Evolutionary conservation across 53 echinoderm and acorn worm genomes (phyloP).

Genomic region (Paracentrotus lividus): DNA sequence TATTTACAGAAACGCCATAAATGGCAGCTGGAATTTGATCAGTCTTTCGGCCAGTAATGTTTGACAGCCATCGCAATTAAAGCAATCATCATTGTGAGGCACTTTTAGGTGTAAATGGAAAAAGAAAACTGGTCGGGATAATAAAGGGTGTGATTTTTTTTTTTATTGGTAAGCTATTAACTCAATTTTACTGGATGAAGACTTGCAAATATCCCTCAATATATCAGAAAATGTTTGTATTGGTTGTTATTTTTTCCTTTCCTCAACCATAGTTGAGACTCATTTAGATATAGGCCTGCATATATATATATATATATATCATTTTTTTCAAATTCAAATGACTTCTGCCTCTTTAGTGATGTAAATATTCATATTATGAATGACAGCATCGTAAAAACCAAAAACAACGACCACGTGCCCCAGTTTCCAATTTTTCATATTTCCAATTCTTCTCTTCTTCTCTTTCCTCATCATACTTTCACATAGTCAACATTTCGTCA

Average conservation of each 20-base stretch:
- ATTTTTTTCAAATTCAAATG: background rate
- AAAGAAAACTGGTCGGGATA: background rate
- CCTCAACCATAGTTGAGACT: background rate
- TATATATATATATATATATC: background rate
- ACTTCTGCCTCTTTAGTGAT: background rate
- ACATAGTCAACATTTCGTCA: background rate
- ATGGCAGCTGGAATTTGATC: conserved; percentile 71
- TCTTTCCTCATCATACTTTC: background rate
- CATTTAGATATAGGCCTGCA: background rate
- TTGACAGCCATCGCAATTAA: conserved; percentile 65
- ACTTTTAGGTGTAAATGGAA: conserved; percentile 52
- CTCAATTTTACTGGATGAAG: background rate
- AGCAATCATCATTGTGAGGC: conserved; percentile 49
- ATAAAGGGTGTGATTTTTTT: conserved; percentile 56
- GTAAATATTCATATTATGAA: too few relatives aligned
- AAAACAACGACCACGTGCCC: too few relatives aligned
- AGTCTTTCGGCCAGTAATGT: conserved; percentile 60
- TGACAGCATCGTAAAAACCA: too few relatives aligned
- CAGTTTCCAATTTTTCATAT: too few relatives aligned
- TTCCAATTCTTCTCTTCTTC: background rate
- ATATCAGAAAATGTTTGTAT: background rate
- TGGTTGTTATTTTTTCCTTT: background rate
- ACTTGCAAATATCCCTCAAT: background rate
- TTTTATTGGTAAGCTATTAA: conserved; percentile 32
- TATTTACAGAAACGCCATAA: conserved; percentile 65